Evolutionary conservation across 2,888 invertebrate genomes (phyloP), one percentile per base, ranked within the genome.

Genomic region (Latrodectus elegans): DNA sequence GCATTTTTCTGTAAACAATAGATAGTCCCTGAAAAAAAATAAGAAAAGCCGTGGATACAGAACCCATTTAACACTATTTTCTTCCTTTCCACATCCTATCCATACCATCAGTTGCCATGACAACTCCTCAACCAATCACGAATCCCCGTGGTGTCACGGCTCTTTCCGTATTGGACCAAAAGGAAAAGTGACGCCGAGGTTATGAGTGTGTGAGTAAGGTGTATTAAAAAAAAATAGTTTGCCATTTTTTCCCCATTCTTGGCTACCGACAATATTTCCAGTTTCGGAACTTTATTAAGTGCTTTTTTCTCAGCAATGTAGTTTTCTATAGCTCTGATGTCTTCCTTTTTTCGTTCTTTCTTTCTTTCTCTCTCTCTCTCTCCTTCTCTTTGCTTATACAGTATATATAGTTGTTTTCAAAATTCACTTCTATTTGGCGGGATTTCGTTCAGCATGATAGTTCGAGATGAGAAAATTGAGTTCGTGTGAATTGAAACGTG

Each of bases 31-130:
- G 38, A 38, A 38, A 38, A n/a, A 22, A 38, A 38, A 38, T 64
- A 26, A 26, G 52, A 81, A 81, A 74, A 52, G 67, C 67, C 65
- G 65, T 60, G 60, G 85, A 68, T 79, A 68, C 74, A 75, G 85
- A 85, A 74, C 79, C 79, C 85, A 85, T 80, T 79, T 79, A 85
- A 79, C 78, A 79, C 79, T 80, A 85, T 79, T 79, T 73, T 80
- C 85, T 73, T 65, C 73, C 72, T 78, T 78, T 84, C 85, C 85
- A 75, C 68, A 74, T 85, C 76, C 73, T 85, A 70, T 79, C 85
- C 85, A 70, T 74, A 68, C 84, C 78, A 78, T 79, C 77, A 65
- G 78, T 84, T 73, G 77, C 72, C 73, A 78, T 78, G 78, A 67
- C 67, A 17, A 78, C 84, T 65, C 22, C 17, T 53, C 51, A 74